A percentile compares a stretch with the other conserved stretches of the same genome.
These are phyloP conservation scores for Paguma larvata DNA, from an alignment of 2,797 vertebrate genomes.

Conservation along the genomic window DNA sequence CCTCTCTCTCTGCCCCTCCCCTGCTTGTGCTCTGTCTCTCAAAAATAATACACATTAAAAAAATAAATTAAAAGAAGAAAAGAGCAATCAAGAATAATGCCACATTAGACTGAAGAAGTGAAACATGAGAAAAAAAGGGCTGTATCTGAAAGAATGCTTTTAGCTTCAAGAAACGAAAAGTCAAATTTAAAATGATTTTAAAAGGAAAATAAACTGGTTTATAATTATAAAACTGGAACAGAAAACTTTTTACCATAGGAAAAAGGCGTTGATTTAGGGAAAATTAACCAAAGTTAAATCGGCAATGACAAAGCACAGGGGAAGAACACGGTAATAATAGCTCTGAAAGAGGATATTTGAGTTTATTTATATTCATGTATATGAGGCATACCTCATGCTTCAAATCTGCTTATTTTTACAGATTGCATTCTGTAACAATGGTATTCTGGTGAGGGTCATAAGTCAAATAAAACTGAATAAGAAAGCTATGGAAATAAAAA, in stretches of 20 bases:
- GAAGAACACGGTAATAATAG: background rate
- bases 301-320: background rate
- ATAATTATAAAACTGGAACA: constrained; percentile 30
- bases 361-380: background rate
- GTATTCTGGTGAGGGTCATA: background rate
- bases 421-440: background rate
- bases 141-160: constrained; percentile 13
- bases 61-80: background rate
- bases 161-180: background rate
- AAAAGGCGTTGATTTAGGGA: background rate
- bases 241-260: background rate
- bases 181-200: constrained; percentile 4
- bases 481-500: constrained; percentile 28
- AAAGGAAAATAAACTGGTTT: background rate
- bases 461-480: constrained; percentile 23
- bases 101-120: background rate
- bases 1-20: too few species aligned
- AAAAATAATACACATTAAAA: too few species aligned
- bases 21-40: too few species aligned
- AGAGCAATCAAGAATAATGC: background rate
- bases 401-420: background rate
- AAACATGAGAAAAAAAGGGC: background rate
- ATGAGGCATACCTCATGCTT: background rate
- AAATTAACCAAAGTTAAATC: constrained; percentile 40
- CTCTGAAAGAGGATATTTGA: background rate